These are phyloP conservation scores for Sepiola atlantica DNA, from an alignment of 2,888 invertebrate genomes.

Conservation along the genomic window DNA sequence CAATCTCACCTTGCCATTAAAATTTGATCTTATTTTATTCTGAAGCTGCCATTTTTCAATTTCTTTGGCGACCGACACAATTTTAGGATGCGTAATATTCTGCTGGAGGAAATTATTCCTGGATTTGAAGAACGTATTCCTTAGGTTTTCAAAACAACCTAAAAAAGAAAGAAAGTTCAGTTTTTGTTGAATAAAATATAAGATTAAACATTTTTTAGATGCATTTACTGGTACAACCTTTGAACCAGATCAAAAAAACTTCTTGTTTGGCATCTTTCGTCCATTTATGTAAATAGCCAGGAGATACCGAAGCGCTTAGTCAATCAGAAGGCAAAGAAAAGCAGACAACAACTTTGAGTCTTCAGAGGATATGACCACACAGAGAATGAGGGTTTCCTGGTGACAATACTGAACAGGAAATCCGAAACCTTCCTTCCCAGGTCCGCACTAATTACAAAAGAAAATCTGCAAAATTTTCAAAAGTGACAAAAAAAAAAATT, in stretches of 20 bases:
- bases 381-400: no score
- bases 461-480: no score
- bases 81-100: conserved; percentile 44
- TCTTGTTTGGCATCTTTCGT: no score
- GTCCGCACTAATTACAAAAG: no score
- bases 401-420: no score
- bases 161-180: neutral
- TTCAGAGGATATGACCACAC: no score
- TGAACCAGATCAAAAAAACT: neutral
- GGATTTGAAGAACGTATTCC: conserved; percentile 37
- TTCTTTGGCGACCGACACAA: conserved; percentile 16
- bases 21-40: conserved; percentile 16
- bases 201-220: neutral
- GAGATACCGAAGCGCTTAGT: no score
- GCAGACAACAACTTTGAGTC: no score
- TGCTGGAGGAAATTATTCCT: conserved; percentile 35
- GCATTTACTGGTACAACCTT: neutral
- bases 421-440: no score
- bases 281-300: no score
- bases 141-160: conserved; percentile 37
- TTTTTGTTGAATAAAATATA: neutral
- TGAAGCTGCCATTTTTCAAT: conserved; percentile 43
- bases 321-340: no score
- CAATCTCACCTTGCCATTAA: conserved; percentile 41
- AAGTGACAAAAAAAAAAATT: no score